Evolutionary conservation across 2,113 vertebrate genomes (phyloP).

Genomic region (Shinisaurus crocodilurus): DNA sequence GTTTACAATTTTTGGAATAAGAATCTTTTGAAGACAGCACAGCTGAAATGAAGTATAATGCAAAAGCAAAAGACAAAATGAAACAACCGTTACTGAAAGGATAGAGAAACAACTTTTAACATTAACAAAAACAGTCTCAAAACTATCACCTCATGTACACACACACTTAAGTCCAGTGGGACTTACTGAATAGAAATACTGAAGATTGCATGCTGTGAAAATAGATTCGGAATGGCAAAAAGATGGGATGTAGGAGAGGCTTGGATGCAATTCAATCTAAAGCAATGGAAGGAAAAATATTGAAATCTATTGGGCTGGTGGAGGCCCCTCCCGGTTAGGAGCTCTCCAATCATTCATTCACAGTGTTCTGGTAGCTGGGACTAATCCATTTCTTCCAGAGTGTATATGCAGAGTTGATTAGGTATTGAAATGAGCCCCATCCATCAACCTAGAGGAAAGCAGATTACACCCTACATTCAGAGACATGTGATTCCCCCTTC

Average conservation of each 20-base stretch:
- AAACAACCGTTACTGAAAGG: neutral
- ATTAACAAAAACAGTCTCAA: neutral
- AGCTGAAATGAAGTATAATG: neutral
- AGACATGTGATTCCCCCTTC: conserved; percentile 52
- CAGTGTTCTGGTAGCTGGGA: neutral
- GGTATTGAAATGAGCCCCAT: conserved; percentile 62
- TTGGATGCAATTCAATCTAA: neutral
- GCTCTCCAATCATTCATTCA: neutral
- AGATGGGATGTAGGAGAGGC: neutral
- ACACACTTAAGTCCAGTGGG: neutral
- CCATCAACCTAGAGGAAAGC: conserved; percentile 59
- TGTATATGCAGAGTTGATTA: conserved; percentile 61
- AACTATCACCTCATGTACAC: too few relatives aligned
- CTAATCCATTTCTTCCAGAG: conserved; percentile 50
- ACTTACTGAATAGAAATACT: neutral
- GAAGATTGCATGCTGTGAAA: neutral
- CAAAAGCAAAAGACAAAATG: neutral
- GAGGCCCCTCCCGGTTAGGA: too few relatives aligned
- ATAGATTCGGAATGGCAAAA: neutral
- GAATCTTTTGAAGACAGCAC: neutral
- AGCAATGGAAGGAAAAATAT: neutral
- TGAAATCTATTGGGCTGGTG: neutral
- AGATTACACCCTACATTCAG: conserved; percentile 56
- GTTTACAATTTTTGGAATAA: neutral
- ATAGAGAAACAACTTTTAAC: neutral